Percentiles rank a stretch among this genome's conserved stretches.
Conservation (phyloP, 2,888 invertebrate species). For the Limnephilus lunatus region DNA sequence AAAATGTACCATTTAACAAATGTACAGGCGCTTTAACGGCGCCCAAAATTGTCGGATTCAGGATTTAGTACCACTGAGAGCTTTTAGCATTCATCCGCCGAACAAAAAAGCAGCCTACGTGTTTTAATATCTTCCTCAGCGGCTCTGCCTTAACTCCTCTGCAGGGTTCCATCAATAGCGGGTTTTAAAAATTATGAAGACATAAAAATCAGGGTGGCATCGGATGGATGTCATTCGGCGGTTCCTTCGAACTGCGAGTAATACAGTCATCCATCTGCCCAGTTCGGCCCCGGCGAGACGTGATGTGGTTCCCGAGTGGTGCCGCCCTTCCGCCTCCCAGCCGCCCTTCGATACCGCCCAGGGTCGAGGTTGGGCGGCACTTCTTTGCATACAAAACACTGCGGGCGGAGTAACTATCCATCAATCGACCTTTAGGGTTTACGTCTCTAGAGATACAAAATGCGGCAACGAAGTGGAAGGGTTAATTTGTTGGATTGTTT, state of each 20-base stretch:
- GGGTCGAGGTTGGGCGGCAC: slow-evolving; percentile 39
- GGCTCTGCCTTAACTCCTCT: neutral
- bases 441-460: slow-evolving; percentile 18
- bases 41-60: slow-evolving; percentile 13
- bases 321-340: neutral
- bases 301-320: slow-evolving; percentile 56
- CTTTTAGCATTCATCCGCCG: slow-evolving; percentile 50
- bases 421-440: slow-evolving; percentile 22
- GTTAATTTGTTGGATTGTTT: slow-evolving; percentile 3
- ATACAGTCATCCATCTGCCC: slow-evolving; percentile 60
- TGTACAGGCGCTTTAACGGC: slow-evolving; percentile 39
- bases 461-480: slow-evolving; percentile 6
- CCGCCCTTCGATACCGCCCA: neutral
- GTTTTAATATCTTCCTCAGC: slow-evolving; percentile 55
- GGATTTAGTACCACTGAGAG: slow-evolving; percentile 42
- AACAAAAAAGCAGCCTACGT: slow-evolving; percentile 55
- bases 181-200: slow-evolving; percentile 60
- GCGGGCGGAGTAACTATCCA: slow-evolving; percentile 49
- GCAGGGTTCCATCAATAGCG: slow-evolving; percentile 44
- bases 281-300: slow-evolving; percentile 51
- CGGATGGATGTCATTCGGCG: slow-evolving; percentile 57
- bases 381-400: slow-evolving; percentile 53
- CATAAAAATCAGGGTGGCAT: slow-evolving; percentile 61
- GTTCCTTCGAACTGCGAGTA: slow-evolving; percentile 44
- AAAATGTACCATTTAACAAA: slow-evolving; percentile 41